Evolutionary conservation across 2,797 vertebrate genomes (phyloP).

Genomic region (Parauchenoglanis punctatus): DNA sequence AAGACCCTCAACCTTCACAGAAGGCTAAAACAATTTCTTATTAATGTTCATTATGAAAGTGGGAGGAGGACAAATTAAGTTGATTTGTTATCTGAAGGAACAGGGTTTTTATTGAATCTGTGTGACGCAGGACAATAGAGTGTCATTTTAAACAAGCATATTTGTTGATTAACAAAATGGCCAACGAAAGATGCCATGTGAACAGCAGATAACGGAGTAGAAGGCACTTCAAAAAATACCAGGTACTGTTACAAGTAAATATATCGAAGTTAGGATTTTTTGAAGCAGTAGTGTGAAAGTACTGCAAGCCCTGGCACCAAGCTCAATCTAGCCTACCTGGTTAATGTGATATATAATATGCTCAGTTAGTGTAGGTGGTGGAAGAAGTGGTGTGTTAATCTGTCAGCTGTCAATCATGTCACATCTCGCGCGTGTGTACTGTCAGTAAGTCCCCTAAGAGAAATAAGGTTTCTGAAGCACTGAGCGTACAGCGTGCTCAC

Average conservation of each 20-base stretch:
- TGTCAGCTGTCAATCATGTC: constrained; percentile 47
- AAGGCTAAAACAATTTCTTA: constrained; percentile 52
- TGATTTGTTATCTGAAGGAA: constrained; percentile 51
- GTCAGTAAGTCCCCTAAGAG: constrained; percentile 33
- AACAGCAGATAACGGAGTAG: background rate
- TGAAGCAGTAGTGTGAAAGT: background rate
- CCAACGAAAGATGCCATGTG: background rate
- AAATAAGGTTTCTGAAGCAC: constrained; percentile 21
- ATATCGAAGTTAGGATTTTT: background rate
- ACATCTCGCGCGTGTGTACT: constrained; percentile 25
- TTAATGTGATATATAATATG: constrained; percentile 8
- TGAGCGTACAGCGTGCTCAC: constrained; percentile 11
- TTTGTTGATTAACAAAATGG: constrained; percentile 21
- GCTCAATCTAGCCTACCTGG: background rate
- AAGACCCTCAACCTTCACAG: constrained; percentile 39
- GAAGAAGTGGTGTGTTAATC: constrained; percentile 27
- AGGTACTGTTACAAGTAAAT: background rate
- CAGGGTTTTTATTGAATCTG: constrained; percentile 35
- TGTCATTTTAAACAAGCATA: constrained; percentile 33
- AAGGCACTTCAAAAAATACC: background rate
- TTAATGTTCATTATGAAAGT: constrained; percentile 48
- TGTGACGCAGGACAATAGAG: constrained; percentile 31
- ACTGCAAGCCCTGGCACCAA: background rate
- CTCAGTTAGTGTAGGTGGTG: background rate
- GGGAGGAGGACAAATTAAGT: constrained; percentile 45